These are phyloP conservation scores for Pitangus sulphuratus DNA, from an alignment of 2,797 vertebrate genomes.

Conservation along the genomic window DNA sequence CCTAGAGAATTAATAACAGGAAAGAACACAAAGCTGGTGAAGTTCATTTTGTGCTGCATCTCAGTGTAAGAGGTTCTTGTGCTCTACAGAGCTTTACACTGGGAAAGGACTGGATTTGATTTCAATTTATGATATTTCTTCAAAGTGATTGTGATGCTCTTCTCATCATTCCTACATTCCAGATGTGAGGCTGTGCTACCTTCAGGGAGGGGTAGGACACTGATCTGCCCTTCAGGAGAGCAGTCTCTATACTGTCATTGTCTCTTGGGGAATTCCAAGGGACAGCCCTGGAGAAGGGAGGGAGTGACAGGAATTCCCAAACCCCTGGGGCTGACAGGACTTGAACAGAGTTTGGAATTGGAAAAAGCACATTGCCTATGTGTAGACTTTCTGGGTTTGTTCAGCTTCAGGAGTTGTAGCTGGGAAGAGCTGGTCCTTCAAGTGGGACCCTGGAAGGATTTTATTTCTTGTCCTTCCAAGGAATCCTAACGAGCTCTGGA, in stretches of 20 bases:
- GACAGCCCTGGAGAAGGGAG: not conserved
- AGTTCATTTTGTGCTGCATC: not conserved
- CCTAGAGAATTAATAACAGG: conserved; percentile 70
- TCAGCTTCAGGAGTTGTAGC: not conserved
- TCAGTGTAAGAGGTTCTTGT: not conserved
- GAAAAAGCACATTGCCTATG: not conserved
- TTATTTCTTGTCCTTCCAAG: not conserved
- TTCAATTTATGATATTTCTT: not conserved
- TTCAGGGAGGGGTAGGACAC: not conserved
- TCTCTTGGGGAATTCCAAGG: not conserved
- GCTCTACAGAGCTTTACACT: not conserved
- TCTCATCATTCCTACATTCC: not conserved
- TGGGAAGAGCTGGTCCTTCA: not conserved
- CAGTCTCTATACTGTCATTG: not conserved
- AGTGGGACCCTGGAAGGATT: not conserved
- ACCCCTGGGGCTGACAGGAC: fast-evolving
- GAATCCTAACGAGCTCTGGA: not conserved
- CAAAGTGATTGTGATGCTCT: not conserved
- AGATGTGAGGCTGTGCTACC: not conserved
- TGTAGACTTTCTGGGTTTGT: not conserved
- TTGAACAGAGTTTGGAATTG: not conserved
- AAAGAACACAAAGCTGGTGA: not conserved
- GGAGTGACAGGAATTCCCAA: not conserved
- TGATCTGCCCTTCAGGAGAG: not conserved
- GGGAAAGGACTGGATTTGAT: not conserved